phyloP scores from a whole-genome alignment of 2,113 vertebrate species.

The Geococcyx californianus region DNA sequence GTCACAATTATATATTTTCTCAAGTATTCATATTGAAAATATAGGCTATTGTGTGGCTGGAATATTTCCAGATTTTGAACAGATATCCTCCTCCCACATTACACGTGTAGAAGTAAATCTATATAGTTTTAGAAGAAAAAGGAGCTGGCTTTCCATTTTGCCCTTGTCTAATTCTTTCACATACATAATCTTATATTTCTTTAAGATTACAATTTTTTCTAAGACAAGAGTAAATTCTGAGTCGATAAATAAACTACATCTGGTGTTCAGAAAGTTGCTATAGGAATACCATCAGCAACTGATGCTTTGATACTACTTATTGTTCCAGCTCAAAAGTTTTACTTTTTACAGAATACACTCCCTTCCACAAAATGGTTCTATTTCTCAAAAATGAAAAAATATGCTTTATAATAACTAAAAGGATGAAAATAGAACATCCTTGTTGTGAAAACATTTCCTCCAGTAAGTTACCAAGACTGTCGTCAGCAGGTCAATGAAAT shows the following conservation, averaged over 20 bases:
- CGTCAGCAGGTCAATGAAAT: neutral
- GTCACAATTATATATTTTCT: neutral
- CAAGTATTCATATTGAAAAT: neutral
- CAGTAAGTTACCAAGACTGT: neutral
- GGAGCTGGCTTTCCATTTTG: neutral
- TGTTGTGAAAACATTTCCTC: neutral
- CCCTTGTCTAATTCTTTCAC: neutral
- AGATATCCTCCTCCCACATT: neutral
- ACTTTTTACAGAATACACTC: fast-evolving
- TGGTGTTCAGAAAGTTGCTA: neutral
- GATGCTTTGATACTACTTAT: neutral
- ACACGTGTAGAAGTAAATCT: neutral
- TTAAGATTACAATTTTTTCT: neutral
- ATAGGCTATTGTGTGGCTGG: too few species aligned
- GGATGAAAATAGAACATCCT: neutral
- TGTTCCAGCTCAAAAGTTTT: neutral
- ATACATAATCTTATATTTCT: neutral
- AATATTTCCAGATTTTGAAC: neutral
- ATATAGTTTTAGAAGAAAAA: neutral
- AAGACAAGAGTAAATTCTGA: neutral
- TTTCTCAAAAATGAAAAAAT: neutral
- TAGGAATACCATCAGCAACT: neutral
- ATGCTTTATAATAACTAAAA: neutral
- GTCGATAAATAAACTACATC: neutral
- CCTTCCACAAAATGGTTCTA: neutral